These are phyloP conservation scores for Argopecten irradians DNA, from an alignment of 1,140 invertebrate genomes.

Conservation along the genomic window DNA sequence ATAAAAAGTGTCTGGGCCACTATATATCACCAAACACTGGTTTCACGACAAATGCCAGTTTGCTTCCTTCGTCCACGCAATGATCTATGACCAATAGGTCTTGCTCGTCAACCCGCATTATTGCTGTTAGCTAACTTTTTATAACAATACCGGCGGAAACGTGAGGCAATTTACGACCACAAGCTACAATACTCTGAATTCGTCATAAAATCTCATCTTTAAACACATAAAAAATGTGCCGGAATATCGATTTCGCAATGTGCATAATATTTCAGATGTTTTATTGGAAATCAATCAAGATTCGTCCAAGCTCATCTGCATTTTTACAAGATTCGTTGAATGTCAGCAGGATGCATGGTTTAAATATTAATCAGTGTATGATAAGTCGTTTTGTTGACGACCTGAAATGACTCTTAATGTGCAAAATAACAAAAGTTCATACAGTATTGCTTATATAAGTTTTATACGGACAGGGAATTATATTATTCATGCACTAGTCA, in stretches of 20 bases:
- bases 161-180: neutral
- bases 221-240: neutral
- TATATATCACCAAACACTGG: neutral
- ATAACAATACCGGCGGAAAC: neutral
- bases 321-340: no score
- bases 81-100: neutral
- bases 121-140: neutral
- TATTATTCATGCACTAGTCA: no score
- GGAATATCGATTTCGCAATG: neutral
- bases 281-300: neutral
- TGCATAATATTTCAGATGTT: neutral
- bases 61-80: neutral
- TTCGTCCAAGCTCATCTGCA: neutral
- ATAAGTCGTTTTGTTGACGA: no score
- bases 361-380: no score
- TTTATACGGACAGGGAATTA: no score
- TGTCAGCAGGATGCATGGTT: no score
- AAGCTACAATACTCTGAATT: neutral
- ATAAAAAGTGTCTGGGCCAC: conserved; percentile 8
- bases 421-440: no score
- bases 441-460: no score
- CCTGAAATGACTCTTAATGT: no score
- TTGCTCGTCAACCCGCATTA: neutral
- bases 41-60: neutral
- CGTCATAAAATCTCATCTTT: neutral